These are phyloP conservation scores for Ophion obscuratus DNA, from an alignment of 2,888 invertebrate genomes.

Conservation along the genomic window DNA sequence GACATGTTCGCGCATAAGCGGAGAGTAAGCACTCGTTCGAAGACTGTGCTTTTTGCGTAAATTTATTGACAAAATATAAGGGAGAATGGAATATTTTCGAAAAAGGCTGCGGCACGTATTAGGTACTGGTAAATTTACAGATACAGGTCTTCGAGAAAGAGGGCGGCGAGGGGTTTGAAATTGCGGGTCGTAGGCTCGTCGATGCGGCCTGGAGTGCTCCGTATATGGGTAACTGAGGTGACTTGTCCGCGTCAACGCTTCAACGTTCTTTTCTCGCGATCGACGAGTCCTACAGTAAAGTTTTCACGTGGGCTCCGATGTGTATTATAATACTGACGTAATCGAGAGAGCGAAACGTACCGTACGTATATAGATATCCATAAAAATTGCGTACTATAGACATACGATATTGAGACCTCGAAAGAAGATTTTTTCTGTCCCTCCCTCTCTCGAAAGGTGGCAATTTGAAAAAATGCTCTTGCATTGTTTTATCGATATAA, in stretches of 20 bases:
- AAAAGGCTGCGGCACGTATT: too few species aligned
- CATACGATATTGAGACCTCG: conserved; percentile 41
- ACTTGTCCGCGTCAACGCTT: conserved; percentile 44
- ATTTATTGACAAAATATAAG: too few species aligned
- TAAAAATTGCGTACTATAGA: conserved; percentile 56
- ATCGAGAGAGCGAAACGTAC: conserved; percentile 57
- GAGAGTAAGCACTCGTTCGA: too few species aligned
- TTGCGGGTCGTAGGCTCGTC: not conserved
- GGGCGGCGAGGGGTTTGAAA: not conserved
- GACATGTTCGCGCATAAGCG: too few species aligned
- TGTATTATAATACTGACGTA: conserved; percentile 58
- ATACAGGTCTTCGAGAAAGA: not conserved
- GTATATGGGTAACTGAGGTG: conserved; percentile 10
- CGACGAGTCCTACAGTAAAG: conserved; percentile 45
- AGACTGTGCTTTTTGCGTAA: too few species aligned
- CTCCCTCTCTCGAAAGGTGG: not conserved
- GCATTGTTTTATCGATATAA: not conserved
- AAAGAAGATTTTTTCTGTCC: conserved; percentile 37
- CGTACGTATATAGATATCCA: conserved; percentile 21
- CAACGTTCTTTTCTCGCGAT: conserved; percentile 48
- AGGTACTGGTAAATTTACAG: not conserved
- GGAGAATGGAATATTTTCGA: too few species aligned
- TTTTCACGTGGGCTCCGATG: conserved; percentile 62
- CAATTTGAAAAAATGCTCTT: not conserved
- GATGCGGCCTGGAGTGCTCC: not conserved